Evolutionary conservation across 1,140 invertebrate genomes (phyloP), one percentile per base, ranked within the genome.

Genomic region (Diorhabda carinulata): DNA sequence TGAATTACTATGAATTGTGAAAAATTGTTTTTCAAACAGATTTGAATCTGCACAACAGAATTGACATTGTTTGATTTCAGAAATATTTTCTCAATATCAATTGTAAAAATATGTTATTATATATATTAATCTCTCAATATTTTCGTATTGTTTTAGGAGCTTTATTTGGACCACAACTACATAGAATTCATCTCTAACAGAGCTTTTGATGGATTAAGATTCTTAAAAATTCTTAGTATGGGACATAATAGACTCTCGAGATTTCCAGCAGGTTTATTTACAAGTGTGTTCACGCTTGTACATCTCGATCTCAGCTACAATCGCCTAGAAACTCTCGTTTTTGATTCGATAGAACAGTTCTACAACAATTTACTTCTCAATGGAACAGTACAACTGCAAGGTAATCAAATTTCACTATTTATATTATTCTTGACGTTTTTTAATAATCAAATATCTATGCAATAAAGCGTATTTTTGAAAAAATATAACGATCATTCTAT

Each of bases 121-220:
- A 25, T 25, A 25, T 25, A 25, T 25, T 25, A 25, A 25, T 25
- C 25, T 25, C 25, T 25, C 25, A 25, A 25, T 25, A 25, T 25
- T 25, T 25, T 25, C 25, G 25, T 25, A 25, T 25, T 25, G 3
- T 66, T 66, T 5, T 9, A 66, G 64, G 64, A 66, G 40, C 2
- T 66, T 5, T 59, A 59, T 45, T 44, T 66, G 64, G 64, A 66
- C n/a, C 8, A 66, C 64, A 66, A 66, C 64, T n/a, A 59, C 57
- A 66, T 66, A 56, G 64, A 66, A 43, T 66, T 66, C 9, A 66
- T 66, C 25, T 66, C 64, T 5, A 66, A 66, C 57, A 58, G 64
- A 59, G 64, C 64, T 42, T 66, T 66, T 47, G 64, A 66, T 7
- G 64, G 64, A 9, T 44, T 66, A 25, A 56, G 64, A 25, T 66